phyloP scores from a whole-genome alignment of 2,797 vertebrate genomes.

The Gambusia yucatana region DNA sequence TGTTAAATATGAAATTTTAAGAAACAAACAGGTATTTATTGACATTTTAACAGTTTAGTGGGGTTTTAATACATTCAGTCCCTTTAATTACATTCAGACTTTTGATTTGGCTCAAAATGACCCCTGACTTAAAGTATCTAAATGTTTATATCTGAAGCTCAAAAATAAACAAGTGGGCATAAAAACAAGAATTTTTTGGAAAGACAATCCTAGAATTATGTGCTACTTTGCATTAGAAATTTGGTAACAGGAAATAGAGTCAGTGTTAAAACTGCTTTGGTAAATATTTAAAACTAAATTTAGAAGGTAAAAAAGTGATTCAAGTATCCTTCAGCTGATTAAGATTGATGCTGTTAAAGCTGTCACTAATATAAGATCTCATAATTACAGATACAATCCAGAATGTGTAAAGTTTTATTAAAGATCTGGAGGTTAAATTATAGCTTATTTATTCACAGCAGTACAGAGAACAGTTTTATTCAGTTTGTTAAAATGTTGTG shows the following conservation, averaged over 20 bases:
- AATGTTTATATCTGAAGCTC: neutral
- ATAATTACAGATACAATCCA: neutral
- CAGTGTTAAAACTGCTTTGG: neutral
- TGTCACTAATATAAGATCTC: neutral
- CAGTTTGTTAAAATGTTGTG: slow-evolving; percentile 29
- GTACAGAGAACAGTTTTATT: slow-evolving; percentile 31
- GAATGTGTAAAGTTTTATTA: slow-evolving; percentile 28
- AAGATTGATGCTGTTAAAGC: neutral
- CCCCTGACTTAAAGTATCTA: neutral
- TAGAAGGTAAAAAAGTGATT: neutral
- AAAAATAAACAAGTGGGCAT: neutral
- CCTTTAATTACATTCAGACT: too few relatives aligned
- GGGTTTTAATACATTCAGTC: too few relatives aligned
- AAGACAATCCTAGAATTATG: neutral
- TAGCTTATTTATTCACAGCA: slow-evolving; percentile 18
- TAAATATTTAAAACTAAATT: neutral
- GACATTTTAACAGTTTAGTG: too few relatives aligned
- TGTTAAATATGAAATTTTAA: too few relatives aligned
- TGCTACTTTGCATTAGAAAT: neutral
- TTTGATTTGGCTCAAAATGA: too few relatives aligned
- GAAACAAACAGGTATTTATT: too few relatives aligned
- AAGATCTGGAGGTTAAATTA: slow-evolving; percentile 18
- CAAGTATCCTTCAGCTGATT: neutral
- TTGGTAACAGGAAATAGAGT: neutral
- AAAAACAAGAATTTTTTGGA: neutral